Evolutionary conservation across 64 coral and sea anemone species (phyloP).

Genomic region (Dendronephthya gigantea): DNA sequence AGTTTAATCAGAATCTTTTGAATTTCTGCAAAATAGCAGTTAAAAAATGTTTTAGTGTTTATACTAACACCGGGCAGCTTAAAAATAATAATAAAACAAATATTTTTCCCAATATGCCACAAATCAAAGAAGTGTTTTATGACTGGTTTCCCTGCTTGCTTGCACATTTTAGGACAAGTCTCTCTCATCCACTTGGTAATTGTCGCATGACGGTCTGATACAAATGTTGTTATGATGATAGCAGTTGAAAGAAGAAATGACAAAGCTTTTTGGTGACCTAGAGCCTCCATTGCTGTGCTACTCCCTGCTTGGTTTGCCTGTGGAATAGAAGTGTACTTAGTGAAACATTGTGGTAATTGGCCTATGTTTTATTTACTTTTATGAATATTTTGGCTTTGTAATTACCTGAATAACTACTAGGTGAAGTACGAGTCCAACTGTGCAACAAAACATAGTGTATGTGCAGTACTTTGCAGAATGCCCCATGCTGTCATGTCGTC

Average conservation of each 20-base stretch:
- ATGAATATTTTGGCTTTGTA: too few species aligned
- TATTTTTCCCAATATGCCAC: neutral
- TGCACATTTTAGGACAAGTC: neutral
- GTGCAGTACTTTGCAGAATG: neutral
- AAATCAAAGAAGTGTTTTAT: neutral
- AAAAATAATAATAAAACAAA: neutral
- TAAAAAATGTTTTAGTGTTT: neutral
- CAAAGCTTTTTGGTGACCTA: neutral
- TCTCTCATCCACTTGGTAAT: slow-evolving; percentile 11
- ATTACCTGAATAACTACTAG: neutral
- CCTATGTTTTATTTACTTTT: too few species aligned
- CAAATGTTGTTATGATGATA: slow-evolving; percentile 8
- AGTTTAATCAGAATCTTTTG: slow-evolving; percentile 16
- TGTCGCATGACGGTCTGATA: neutral
- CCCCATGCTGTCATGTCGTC: slow-evolving; percentile 9
- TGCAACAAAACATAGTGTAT: slow-evolving; percentile 1
- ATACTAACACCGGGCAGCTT: too few species aligned
- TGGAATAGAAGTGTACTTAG: too few species aligned
- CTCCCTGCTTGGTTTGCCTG: slow-evolving; percentile 3
- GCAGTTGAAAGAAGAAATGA: neutral
- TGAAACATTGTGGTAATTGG: too few species aligned
- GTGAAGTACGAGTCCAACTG: neutral
- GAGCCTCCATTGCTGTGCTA: slow-evolving; percentile 1
- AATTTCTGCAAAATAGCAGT: slow-evolving; percentile 10
- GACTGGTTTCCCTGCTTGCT: neutral